Evolutionary conservation across 1,140 invertebrate species (phyloP), one percentile per base, ranked within the genome.

Genomic region (Scaptomyza graminum): DNA sequence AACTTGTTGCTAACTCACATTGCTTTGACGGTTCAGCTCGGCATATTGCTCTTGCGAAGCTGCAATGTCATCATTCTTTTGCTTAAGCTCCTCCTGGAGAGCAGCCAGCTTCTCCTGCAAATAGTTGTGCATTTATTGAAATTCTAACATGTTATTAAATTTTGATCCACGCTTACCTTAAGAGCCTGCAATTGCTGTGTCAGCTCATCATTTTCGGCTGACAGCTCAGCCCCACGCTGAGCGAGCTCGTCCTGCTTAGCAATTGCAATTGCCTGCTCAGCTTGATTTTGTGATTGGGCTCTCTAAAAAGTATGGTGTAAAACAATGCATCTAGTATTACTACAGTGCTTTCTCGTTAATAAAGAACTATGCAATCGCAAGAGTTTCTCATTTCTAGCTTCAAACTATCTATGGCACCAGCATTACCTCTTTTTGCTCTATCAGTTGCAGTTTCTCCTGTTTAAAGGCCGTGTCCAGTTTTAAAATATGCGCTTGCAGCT

Each of bases 1-100:
- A 28, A 15, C n/a, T 50, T 6, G n/a, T 22, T 50, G n/a, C 6
- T 13, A 50, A 50, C 55, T 46, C 1, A 57, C 55, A 46, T 46
- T 57, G 9, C 44, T 57, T 5, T 16, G 8, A 31, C 22, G 13
- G 2, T 46, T 13, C 41, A 46, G 41, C 41, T 57, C 55, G 13
- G 13, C 11, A 18, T 16, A 16, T 13, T 57, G 25, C 9, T 12
- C 1, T 46, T 57, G 13, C 12, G 5, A 5, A 15, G 44, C 25
- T 1, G 3, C 12, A 8, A 31, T 13, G 5, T 11, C 5, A 12
- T 25, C 25, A 13, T 46, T 25, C 11, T 46, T 57, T 16, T 46
- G 13, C 6, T 34, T 6, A 8, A 57, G 13, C 5, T 34, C 41
- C 9, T 9, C 2, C 22, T 31, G n/a, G 1, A 57, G 41, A 1